Evolutionary conservation across 2,797 vertebrate genomes (phyloP), one percentile per base, ranked within the genome.

Genomic region (Echiichthys vipera): DNA sequence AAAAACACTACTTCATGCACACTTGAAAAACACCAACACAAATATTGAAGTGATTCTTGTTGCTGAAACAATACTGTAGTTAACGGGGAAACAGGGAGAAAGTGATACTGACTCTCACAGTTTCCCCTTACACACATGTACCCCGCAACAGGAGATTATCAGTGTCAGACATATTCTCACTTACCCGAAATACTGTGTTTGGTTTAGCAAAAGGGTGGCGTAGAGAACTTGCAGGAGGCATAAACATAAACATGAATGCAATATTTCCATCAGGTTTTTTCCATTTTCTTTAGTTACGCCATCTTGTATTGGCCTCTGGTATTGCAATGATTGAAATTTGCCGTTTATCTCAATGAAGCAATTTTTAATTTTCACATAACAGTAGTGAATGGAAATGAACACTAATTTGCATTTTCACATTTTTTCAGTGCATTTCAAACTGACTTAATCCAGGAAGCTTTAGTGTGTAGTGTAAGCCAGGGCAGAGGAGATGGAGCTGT

Each of bases 401-500:
- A n/a, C n/a, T n/a, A n/a, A n/a, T n/a, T n/a, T n/a, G n/a, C n/a
- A n/a, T n/a, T n/a, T n/a, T n/a, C n/a, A n/a, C n/a, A n/a, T n/a
- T n/a, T n/a, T n/a, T n/a, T n/a, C n/a, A 7, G 29, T 24, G 30
- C 22, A 53, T 53, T 46, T 56, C 39, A 54, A 36, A 57, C 29
- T 27, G 24, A 40, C 20, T 64, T 71, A 62, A 73, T 59, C 64
- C 45, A 11, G n/a, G 36, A 71, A 46, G 65, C 61, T 80, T 6
- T 36, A n/a, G 40, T 20, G 51, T 66, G 64, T 24, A 43, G 42
- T 45, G 43, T 74, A 27, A 71, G 76, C 54, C 72, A 64, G 43
- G 53, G 36, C 25, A 68, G 65, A 67, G 40, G 29, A 51, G 55
- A 79, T 18, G 69, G 75, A 77, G 71, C 62, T 58, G 69, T 88